A percentile compares a stretch with the other conserved stretches of the same genome.
These are phyloP conservation scores for Heliconius hermathena DNA, from an alignment of 1,140 invertebrate species.

Conservation along the genomic window DNA sequence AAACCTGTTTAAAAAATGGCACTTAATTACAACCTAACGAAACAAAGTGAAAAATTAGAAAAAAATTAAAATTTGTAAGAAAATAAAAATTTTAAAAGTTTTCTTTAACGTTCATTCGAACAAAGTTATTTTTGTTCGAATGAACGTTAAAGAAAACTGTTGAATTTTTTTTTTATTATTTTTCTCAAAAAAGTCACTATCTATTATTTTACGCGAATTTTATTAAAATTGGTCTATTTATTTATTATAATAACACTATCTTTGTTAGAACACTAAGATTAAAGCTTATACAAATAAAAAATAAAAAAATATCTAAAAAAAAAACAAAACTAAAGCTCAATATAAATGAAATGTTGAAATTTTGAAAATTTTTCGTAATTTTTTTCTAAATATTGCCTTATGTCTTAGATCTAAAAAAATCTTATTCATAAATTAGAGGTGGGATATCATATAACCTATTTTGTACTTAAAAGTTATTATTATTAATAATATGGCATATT, in stretches of 20 bases:
- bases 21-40: neutral
- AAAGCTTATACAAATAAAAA: neutral
- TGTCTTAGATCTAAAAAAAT: constrained; percentile 12
- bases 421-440: constrained; percentile 47
- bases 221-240: neutral
- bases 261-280: neutral
- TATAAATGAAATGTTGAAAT: neutral
- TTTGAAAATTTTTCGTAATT: constrained; percentile 1
- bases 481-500: constrained; percentile 59
- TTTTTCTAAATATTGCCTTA: constrained; percentile 26
- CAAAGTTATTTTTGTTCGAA: no score
- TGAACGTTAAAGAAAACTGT: no score
- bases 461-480: constrained; percentile 52
- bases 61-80: neutral
- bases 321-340: neutral
- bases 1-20: neutral
- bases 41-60: neutral
- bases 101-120: no score
- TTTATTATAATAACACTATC: neutral
- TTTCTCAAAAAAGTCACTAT: neutral
- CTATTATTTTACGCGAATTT: neutral
- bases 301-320: neutral
- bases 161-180: no score
- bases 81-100: no score
- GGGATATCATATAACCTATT: constrained; percentile 52